Evolutionary conservation across 2,888 invertebrate species (phyloP), one percentile per base, ranked within the genome.

Genomic region (Junonia oenone): DNA sequence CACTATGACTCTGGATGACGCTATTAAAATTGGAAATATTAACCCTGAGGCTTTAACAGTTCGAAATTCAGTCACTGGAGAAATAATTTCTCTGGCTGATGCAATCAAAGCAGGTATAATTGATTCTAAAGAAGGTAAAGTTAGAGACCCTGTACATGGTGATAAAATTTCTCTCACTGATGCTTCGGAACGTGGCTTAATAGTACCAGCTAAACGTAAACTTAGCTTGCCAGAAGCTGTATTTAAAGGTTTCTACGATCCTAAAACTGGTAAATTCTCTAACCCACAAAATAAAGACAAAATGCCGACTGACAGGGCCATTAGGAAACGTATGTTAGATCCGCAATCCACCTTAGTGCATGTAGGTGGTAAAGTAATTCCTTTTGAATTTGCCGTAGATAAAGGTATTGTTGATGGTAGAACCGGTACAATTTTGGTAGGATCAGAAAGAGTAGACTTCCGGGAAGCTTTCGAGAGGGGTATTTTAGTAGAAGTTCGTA

Each of bases 241-340:
- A n/a, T 95, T 95, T 71, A 95, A 96, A 82, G 97, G 97, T n/a
- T 93, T 96, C 62, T 97, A 97, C 72, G 96, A 98, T 87, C 94
- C 95, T 0, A 92, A 93, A 68, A 94, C 95, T 31, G 97, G 97
- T 45, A 93, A 95, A 71, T 95, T 97, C 72, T 94, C 94, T 33
- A 95, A 95, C 75, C 94, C 96, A 2, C 92, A 93, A 68, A 95
- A 94, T n/a, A 93, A 94, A 67, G 95, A 95, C 77, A 94, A 95
- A 75, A 82, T 97, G 59, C 93, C 94, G 63, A 94, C 96, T 50
- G 95, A 96, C 80, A 93, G 95, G 68, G 97, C 98, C 52, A 95
- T 97, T 71, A 93, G 94, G 72, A 93, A 95, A 71, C 96, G 96
- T 59, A 93, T 96, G 68, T 93, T 98, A 70, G 97, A 97, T 82